Conservation (phyloP, 2,113 vertebrate species). For the Oryzias woworae region DNA sequence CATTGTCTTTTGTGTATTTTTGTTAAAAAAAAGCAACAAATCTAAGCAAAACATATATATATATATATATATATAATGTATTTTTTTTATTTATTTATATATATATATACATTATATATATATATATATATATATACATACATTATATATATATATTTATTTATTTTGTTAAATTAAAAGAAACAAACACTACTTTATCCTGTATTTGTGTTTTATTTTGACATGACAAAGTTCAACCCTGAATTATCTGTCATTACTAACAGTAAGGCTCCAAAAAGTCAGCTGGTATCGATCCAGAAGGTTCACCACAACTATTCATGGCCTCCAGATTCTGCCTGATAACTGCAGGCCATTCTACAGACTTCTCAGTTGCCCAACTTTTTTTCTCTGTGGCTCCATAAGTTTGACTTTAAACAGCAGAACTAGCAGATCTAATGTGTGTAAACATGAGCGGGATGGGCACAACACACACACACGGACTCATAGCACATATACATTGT, state of each 20-base stretch:
- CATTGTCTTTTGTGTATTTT: too few relatives aligned
- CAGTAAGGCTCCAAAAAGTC: background rate
- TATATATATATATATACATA: too few relatives aligned
- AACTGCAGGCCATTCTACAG: background rate
- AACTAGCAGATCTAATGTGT: conserved; percentile 25
- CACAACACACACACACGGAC: conserved; percentile 25
- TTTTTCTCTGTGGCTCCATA: conserved; percentile 3
- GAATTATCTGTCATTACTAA: background rate
- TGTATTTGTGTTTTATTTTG: too few relatives aligned
- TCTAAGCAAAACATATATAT: too few relatives aligned
- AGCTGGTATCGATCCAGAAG: background rate
- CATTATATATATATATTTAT: too few relatives aligned
- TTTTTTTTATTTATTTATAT: too few relatives aligned
- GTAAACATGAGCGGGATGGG: conserved; percentile 34
- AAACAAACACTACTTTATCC: too few relatives aligned
- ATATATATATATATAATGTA: too few relatives aligned
- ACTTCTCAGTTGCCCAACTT: conserved; percentile 2
- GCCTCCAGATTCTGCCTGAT: background rate
- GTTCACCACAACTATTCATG: background rate
- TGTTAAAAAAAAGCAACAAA: too few relatives aligned
- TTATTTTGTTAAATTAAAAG: too few relatives aligned
- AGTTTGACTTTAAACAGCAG: conserved; percentile 22
- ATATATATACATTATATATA: too few relatives aligned
- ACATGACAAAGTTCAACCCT: too few relatives aligned
- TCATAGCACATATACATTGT: conserved; percentile 6